Percentiles rank a stretch among this genome's conserved stretches.
Evolutionary conservation across 2,797 vertebrate genomes (phyloP).

Genomic region (Lacerta bilineata): DNA sequence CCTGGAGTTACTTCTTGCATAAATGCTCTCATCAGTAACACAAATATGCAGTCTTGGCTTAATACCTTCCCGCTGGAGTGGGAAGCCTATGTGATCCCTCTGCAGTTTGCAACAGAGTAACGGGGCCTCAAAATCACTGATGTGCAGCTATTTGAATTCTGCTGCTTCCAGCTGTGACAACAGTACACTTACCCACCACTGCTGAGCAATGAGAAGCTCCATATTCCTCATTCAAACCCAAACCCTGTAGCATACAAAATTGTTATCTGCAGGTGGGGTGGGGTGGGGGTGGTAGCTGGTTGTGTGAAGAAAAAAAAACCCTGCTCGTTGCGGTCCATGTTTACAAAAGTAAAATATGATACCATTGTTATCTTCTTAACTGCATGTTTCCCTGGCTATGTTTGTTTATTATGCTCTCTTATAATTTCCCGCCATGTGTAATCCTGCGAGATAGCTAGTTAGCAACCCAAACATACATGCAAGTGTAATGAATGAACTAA

Average conservation of each 20-base stretch:
- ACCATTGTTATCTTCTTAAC: background rate
- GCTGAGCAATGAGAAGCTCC: background rate
- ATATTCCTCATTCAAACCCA: background rate
- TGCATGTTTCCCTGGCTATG: background rate
- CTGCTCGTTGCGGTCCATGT: background rate
- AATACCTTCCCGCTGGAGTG: background rate
- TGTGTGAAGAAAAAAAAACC: background rate
- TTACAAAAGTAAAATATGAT: background rate
- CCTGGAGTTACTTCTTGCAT: background rate
- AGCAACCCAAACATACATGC: background rate
- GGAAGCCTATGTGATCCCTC: background rate
- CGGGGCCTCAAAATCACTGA: background rate
- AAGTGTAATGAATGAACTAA: too few species aligned
- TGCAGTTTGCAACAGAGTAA: background rate
- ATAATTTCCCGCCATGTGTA: background rate
- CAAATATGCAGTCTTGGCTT: background rate
- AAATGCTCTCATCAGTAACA: background rate
- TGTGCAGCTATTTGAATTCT: background rate
- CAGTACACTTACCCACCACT: background rate
- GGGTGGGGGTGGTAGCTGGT: too few species aligned
- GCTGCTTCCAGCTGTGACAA: slow-evolving; percentile 1
- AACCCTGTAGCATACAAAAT: background rate
- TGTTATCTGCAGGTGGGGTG: background rate
- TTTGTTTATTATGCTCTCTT: background rate
- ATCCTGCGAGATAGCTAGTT: background rate